Evolutionary conservation across 2,113 vertebrate species (phyloP).

Genomic region (Scophthalmus maximus): DNA sequence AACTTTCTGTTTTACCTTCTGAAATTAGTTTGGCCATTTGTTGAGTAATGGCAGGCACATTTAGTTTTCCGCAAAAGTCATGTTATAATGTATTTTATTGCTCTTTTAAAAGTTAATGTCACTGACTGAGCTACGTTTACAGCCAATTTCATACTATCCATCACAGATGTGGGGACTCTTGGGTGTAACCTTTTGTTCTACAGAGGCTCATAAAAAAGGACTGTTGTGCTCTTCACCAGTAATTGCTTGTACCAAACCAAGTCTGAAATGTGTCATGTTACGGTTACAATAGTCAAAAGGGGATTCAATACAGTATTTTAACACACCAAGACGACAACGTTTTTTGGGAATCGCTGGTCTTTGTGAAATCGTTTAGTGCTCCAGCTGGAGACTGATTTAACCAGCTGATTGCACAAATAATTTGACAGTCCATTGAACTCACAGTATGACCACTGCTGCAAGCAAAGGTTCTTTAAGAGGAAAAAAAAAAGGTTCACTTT

Average conservation of each 20-base stretch:
- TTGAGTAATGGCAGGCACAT: neutral
- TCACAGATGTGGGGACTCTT: neutral
- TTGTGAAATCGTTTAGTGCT: constrained; percentile 10
- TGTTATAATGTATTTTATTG: neutral
- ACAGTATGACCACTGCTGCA: constrained; percentile 21
- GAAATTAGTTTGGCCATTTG: neutral
- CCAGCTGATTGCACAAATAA: constrained; percentile 14
- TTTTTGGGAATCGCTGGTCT: constrained; percentile 2
- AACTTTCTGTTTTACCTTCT: neutral
- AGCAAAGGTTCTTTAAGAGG: neutral
- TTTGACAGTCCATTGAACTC: constrained; percentile 36
- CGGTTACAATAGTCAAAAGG: too few relatives aligned
- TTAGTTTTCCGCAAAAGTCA: neutral
- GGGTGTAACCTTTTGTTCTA: constrained; percentile 5
- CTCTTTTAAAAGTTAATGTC: constrained; percentile 3
- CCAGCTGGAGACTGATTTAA: constrained; percentile 10
- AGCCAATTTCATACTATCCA: neutral
- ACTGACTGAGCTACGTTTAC: neutral
- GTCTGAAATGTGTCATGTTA: neutral
- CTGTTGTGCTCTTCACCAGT: constrained; percentile 8
- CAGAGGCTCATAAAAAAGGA: constrained; percentile 10
- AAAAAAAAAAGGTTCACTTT: neutral
- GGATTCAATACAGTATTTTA: too few relatives aligned
- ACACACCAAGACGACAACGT: too few relatives aligned
- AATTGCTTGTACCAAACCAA: neutral